phyloP scores from a whole-genome alignment of 2,888 invertebrate species.

The Lamellibrachia satsuma region DNA sequence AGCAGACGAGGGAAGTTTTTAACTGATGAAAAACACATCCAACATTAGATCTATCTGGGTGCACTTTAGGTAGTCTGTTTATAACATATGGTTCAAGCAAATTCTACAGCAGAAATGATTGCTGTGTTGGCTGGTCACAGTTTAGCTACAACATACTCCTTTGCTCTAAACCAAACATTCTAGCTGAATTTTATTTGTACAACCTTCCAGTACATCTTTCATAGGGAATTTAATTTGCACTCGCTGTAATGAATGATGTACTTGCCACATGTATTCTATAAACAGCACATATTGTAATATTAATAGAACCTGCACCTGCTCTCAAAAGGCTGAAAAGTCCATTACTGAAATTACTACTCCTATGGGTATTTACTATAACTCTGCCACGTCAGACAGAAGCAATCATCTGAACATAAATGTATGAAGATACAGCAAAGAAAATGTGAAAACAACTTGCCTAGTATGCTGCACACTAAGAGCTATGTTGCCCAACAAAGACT shows the following conservation, averaged over 20 bases:
- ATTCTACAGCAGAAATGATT: not conserved
- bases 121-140: not conserved
- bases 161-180: not conserved
- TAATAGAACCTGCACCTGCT: not conserved
- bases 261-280: not conserved
- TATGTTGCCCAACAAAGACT: not conserved
- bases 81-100: not conserved
- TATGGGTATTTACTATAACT: not conserved
- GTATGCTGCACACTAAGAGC: not conserved
- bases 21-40: not conserved
- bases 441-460: not conserved
- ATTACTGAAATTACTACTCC: not conserved
- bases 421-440: not conserved
- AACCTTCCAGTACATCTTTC: not conserved
- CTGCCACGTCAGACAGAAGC: not conserved
- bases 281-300: not conserved
- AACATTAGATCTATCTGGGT: not conserved
- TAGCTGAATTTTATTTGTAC: not conserved
- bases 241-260: not conserved
- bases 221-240: not conserved
- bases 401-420: not conserved
- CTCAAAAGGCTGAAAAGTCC: not conserved
- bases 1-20: constrained; percentile 7
- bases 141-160: not conserved
- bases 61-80: not conserved